phyloP scores from a whole-genome alignment of 30 jellyfish, hydroid and myxozoan genomes.

The Aurelia aurita region DNA sequence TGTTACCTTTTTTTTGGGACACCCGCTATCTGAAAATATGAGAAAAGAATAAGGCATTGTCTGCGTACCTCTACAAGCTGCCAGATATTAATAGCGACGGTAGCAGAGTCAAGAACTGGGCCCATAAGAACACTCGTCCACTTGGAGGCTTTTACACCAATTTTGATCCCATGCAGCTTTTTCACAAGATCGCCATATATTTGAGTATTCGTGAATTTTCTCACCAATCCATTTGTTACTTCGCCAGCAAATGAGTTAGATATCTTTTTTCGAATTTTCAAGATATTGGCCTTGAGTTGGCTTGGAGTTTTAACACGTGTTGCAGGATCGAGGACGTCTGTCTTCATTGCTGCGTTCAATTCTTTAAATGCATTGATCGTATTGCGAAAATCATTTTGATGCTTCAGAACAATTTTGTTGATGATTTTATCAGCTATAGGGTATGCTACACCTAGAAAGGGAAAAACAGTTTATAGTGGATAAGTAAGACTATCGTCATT shows the following conservation, averaged over 20 bases:
- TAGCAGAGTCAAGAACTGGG: conserved; percentile 11
- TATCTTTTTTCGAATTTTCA: neutral
- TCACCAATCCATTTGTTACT: neutral
- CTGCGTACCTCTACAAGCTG: neutral
- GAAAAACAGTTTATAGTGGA: too few species aligned
- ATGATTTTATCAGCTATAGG: conserved; percentile 47
- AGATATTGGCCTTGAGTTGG: neutral
- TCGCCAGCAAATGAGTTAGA: conserved; percentile 5
- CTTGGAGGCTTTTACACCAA: conserved; percentile 1
- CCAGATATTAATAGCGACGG: conserved; percentile 5
- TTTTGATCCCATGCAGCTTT: neutral
- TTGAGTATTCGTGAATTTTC: conserved; percentile 1
- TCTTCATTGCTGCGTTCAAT: conserved; percentile 7
- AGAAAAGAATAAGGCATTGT: too few species aligned
- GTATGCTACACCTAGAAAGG: conserved; percentile 1
- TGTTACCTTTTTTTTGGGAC: too few species aligned
- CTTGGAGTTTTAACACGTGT: neutral
- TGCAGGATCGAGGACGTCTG: conserved; percentile 24
- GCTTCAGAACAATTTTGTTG: conserved; percentile 27
- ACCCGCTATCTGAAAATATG: too few species aligned
- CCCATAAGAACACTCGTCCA: conserved; percentile 12
- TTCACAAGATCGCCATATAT: conserved; percentile 14
- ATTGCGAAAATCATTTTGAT: conserved; percentile 21
- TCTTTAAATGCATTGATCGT: conserved; percentile 16
- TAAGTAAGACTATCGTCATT: too few species aligned